phyloP scores from a whole-genome alignment of 2,888 invertebrate species.

The Apamea epomidion region DNA sequence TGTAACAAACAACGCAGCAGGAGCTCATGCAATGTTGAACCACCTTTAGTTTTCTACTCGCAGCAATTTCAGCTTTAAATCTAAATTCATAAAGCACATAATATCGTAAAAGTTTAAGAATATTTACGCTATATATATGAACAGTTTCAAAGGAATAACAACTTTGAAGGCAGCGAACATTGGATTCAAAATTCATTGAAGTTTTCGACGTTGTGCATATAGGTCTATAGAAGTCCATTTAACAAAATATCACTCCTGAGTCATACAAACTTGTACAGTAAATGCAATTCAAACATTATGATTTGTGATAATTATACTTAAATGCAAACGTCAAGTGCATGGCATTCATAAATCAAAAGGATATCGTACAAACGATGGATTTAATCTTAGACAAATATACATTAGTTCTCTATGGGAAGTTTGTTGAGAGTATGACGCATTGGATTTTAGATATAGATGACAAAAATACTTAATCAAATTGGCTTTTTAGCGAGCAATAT shows the following conservation, averaged over 20 bases:
- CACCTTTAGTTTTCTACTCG: slow-evolving; percentile 44
- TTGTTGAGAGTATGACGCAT: slow-evolving; percentile 35
- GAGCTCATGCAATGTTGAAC: slow-evolving; percentile 68
- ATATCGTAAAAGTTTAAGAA: slow-evolving; percentile 19
- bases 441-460: slow-evolving; percentile 7
- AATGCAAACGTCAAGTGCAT: slow-evolving; percentile 75
- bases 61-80: slow-evolving; percentile 47
- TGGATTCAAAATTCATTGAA: slow-evolving; percentile 45
- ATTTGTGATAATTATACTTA: slow-evolving; percentile 84
- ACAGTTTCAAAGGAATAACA: slow-evolving; percentile 14
- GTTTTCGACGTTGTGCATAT: slow-evolving; percentile 7
- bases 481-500: background rate
- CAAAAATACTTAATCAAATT: background rate
- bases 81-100: slow-evolving; percentile 33
- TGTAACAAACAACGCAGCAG: slow-evolving; percentile 83
- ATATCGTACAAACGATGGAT: slow-evolving; percentile 68
- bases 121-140: slow-evolving; percentile 10
- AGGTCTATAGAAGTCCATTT: slow-evolving; percentile 66
- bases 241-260: slow-evolving; percentile 70
- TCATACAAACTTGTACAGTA: slow-evolving; percentile 70
- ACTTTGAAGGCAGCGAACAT: slow-evolving; percentile 7
- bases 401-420: slow-evolving; percentile 40
- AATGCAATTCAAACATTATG: slow-evolving; percentile 79
- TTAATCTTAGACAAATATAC: slow-evolving; percentile 61
- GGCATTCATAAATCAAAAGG: slow-evolving; percentile 73